Evolutionary conservation across 2,797 vertebrate genomes (phyloP).

Genomic region (Poeciliopsis infans): DNA sequence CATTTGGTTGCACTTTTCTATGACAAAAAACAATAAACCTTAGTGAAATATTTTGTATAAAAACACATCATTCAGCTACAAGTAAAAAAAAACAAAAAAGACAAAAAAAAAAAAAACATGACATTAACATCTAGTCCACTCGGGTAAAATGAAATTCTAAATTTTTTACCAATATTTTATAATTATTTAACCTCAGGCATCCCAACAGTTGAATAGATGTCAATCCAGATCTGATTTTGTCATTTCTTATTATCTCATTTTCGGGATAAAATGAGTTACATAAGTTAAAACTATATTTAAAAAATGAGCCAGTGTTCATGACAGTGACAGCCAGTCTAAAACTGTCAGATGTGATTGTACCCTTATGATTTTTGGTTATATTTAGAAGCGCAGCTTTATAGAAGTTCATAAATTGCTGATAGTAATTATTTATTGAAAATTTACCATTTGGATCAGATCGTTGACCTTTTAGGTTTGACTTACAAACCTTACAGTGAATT

Average conservation of each 20-base stretch:
- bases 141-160: not conserved
- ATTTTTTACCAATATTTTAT: not conserved
- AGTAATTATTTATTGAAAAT: not conserved
- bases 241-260: not conserved
- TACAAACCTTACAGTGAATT: not conserved
- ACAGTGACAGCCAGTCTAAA: not conserved
- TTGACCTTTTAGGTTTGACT: not conserved
- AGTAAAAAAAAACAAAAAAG: not conserved
- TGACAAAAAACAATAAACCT: not conserved
- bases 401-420: not conserved
- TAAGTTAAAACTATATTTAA: not conserved
- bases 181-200: not conserved
- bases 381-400: not conserved
- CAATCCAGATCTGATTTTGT: not conserved
- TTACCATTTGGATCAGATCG: not conserved
- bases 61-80: not conserved
- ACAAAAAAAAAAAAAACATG: not conserved
- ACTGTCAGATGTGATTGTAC: not conserved
- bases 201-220: not conserved
- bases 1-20: not conserved
- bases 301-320: not conserved
- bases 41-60: not conserved
- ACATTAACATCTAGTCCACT: not conserved
- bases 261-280: not conserved
- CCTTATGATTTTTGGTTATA: not conserved